phyloP scores from a whole-genome alignment of 2,113 vertebrate genomes.

The Austrofundulus limnaeus region DNA sequence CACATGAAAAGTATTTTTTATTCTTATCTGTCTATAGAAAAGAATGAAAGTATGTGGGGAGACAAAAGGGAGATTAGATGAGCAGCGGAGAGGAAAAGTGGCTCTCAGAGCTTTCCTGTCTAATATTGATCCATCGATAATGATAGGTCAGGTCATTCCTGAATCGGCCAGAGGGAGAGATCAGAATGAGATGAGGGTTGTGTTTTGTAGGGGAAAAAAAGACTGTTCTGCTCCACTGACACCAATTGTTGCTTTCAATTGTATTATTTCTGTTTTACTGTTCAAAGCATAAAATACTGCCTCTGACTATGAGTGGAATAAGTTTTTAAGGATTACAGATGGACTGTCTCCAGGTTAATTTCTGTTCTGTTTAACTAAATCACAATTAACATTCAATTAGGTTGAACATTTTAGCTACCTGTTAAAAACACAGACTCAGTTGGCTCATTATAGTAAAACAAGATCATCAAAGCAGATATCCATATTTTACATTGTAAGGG shows the following conservation, averaged over 20 bases:
- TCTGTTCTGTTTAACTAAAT: neutral
- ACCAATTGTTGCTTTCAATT: neutral
- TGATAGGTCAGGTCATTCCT: slow-evolving; percentile 2
- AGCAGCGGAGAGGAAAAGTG: neutral
- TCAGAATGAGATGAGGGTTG: neutral
- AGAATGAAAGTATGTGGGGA: neutral
- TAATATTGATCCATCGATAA: slow-evolving; percentile 28
- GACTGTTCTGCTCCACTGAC: slow-evolving; percentile 8
- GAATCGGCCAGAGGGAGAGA: neutral
- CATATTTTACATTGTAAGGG: no score
- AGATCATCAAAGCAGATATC: no score
- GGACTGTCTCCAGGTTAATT: neutral
- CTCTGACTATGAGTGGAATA: slow-evolving; percentile 2
- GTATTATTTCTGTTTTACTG: neutral
- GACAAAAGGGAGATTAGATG: accelerated
- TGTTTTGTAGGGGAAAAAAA: slow-evolving; percentile 1
- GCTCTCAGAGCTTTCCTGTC: neutral
- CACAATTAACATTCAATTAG: neutral
- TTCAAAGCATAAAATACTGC: neutral
- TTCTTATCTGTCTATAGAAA: neutral
- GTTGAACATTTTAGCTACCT: no score
- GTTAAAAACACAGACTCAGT: no score
- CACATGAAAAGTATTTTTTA: neutral
- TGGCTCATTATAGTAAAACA: no score
- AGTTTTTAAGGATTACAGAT: neutral